phyloP scores from a whole-genome alignment of 2,797 vertebrate genomes.

The Myiotriccus ornatus region DNA sequence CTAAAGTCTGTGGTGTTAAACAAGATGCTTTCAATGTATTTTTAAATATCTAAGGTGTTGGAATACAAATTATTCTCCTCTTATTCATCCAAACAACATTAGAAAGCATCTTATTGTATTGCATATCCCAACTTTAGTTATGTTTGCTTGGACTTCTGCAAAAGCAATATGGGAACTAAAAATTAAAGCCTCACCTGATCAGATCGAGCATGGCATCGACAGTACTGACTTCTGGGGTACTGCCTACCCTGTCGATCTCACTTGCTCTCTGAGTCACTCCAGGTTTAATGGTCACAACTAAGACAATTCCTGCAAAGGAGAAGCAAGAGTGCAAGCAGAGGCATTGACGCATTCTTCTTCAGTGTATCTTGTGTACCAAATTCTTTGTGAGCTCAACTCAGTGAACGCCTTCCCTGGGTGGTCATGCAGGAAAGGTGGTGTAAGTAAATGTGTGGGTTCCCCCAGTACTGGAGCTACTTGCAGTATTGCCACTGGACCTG shows the following conservation, averaged over 20 bases:
- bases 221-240: conserved; percentile 88
- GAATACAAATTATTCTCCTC: neutral
- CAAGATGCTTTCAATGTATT: neutral
- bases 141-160: neutral
- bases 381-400: neutral
- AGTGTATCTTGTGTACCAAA: neutral
- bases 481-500: neutral
- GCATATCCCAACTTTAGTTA: neutral
- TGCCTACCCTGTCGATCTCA: conserved; percentile 86
- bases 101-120: neutral
- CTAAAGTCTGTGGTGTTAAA: neutral
- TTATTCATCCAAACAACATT: neutral
- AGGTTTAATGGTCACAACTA: conserved; percentile 94
- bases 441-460: neutral
- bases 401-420: neutral
- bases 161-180: neutral
- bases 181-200: conserved; percentile 76
- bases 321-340: conserved; percentile 17
- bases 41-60: neutral
- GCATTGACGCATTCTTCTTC: neutral
- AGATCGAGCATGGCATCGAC: conserved; percentile 94
- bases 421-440: neutral
- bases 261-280: conserved; percentile 87
- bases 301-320: conserved; percentile 82
- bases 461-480: neutral